phyloP scores from a whole-genome alignment of 2,797 vertebrate species.

The Chelidonichthys spinosus region DNA sequence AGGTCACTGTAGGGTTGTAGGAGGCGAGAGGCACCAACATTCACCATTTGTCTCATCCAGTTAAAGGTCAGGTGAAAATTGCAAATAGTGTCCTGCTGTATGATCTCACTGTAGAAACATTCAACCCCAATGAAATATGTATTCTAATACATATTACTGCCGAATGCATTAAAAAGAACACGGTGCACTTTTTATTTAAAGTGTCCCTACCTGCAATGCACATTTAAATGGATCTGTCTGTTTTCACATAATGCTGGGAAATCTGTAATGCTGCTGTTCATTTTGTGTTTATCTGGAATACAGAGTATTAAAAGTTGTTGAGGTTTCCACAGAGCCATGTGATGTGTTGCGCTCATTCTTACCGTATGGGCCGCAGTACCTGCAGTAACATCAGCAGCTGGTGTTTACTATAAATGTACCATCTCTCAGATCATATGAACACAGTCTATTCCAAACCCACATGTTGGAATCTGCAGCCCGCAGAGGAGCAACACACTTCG shows the following conservation, averaged over 20 bases:
- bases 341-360: conserved; percentile 11
- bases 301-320: conserved; percentile 53
- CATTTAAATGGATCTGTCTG: conserved; percentile 34
- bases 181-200: conserved; percentile 13
- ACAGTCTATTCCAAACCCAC: conserved; percentile 14
- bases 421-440: conserved; percentile 19
- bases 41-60: conserved; percentile 7
- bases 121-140: conserved; percentile 55
- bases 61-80: conserved; percentile 33
- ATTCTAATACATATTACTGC: conserved; percentile 32
- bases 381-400: conserved; percentile 38
- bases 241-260: conserved; percentile 29
- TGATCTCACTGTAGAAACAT: background rate
- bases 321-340: conserved; percentile 36
- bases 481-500: conserved; percentile 20
- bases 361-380: background rate
- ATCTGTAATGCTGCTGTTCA: background rate
- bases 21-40: background rate
- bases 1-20: background rate
- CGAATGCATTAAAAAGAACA: conserved; percentile 10
- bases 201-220: background rate
- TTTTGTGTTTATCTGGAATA: conserved; percentile 47
- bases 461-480: conserved; percentile 28
- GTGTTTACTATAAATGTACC: conserved; percentile 72
- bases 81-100: conserved; percentile 11